These are phyloP conservation scores for Porphyrio hochstetteri DNA, from an alignment of 2,113 vertebrate genomes.

Conservation along the genomic window DNA sequence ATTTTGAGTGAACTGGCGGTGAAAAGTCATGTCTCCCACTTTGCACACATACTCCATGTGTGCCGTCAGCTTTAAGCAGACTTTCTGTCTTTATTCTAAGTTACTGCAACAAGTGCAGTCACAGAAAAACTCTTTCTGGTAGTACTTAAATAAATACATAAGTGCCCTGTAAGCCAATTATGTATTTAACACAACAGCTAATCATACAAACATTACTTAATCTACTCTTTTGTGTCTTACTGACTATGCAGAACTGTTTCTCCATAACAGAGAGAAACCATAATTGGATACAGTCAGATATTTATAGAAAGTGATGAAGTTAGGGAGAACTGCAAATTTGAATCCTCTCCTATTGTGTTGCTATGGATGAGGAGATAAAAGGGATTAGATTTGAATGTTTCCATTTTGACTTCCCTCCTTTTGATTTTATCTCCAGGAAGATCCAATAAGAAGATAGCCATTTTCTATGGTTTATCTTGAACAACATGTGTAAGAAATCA, in stretches of 20 bases:
- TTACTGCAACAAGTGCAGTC: background rate
- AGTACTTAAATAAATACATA: background rate
- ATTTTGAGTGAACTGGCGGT: background rate
- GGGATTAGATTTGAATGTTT: background rate
- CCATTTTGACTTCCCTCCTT: background rate
- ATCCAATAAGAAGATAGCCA: background rate
- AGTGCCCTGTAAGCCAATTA: background rate
- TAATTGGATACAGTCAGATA: background rate
- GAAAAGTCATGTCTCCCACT: background rate
- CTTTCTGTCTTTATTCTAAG: background rate
- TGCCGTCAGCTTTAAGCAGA: background rate
- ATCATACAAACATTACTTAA: background rate
- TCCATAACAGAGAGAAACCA: background rate
- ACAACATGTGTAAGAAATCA: background rate
- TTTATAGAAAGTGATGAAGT: background rate
- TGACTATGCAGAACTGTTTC: background rate
- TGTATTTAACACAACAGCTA: background rate
- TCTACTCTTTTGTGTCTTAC: background rate
- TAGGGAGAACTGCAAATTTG: background rate
- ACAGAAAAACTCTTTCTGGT: background rate
- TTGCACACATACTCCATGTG: background rate
- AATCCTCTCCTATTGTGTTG: background rate
- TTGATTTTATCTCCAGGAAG: background rate
- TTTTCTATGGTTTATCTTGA: background rate
- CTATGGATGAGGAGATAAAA: background rate